These are phyloP conservation scores for Recurvirostra avosetta DNA, from an alignment of 2,113 vertebrate genomes.

Conservation along the genomic window DNA sequence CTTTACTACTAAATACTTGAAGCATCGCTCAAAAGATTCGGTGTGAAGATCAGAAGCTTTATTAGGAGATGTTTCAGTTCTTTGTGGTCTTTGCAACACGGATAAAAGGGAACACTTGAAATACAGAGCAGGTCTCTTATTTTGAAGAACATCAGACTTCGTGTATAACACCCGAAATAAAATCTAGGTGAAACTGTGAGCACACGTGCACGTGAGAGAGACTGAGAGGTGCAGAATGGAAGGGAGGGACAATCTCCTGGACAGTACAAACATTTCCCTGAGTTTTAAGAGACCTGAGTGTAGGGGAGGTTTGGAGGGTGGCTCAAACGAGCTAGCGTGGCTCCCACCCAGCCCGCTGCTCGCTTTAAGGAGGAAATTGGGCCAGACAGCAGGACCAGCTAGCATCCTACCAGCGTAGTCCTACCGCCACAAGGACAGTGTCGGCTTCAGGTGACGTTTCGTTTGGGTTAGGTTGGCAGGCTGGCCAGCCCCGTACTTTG, in stretches of 20 bases:
- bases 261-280: not conserved
- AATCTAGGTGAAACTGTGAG: not conserved
- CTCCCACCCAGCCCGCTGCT: not conserved
- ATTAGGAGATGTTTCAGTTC: not conserved
- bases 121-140: not conserved
- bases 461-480: not conserved
- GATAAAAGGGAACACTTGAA: not conserved
- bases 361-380: no score
- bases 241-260: not conserved
- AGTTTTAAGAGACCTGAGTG: not conserved
- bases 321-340: not conserved
- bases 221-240: not conserved
- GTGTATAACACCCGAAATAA: not conserved
- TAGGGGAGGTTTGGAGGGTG: not conserved
- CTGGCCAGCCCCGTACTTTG: not conserved
- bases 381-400: not conserved
- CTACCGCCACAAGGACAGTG: not conserved
- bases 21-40: not conserved
- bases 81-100: not conserved
- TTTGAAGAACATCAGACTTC: not conserved
- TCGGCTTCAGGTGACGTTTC: fast-evolving
- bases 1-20: not conserved
- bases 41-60: not conserved
- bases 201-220: fast-evolving
- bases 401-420: not conserved